phyloP scores from a whole-genome alignment of 2,888 invertebrate genomes.

The Polietes domitor region DNA sequence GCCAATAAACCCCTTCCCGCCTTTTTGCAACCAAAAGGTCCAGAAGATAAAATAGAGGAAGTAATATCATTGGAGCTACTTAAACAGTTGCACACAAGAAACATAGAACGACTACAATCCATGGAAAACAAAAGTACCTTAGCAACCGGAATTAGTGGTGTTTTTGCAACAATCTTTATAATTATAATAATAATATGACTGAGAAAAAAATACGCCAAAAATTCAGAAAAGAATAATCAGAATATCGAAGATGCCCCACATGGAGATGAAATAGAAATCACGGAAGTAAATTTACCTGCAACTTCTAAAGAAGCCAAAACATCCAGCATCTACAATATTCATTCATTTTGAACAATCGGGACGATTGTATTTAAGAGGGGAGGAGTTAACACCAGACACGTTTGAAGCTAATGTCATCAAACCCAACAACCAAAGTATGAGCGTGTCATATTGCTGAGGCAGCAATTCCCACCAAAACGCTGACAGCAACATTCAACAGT shows the following conservation, averaged over 20 bases:
- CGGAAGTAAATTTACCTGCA: no score
- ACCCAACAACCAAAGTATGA: no score
- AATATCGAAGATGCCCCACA: background rate
- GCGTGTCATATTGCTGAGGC: no score
- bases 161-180: background rate
- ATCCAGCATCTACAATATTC: no score
- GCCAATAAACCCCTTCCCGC: conserved; percentile 52
- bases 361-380: no score
- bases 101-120: background rate
- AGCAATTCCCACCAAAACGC: no score
- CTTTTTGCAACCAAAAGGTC: conserved; percentile 54
- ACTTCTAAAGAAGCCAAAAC: background rate
- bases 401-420: no score
- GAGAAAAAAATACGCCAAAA: background rate
- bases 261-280: background rate
- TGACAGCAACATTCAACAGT: no score
- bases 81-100: conserved; percentile 54
- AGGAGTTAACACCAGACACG: no score
- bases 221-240: background rate
- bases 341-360: no score
- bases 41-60: conserved; percentile 45
- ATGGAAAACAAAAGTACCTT: conserved; percentile 25
- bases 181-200: conserved; percentile 18
- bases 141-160: background rate
- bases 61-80: conserved; percentile 55